Percentiles rank a stretch among this genome's conserved stretches.
Conservation (phyloP, 1,140 invertebrate species). For the Pseudomyrmex flavicornis region DNA sequence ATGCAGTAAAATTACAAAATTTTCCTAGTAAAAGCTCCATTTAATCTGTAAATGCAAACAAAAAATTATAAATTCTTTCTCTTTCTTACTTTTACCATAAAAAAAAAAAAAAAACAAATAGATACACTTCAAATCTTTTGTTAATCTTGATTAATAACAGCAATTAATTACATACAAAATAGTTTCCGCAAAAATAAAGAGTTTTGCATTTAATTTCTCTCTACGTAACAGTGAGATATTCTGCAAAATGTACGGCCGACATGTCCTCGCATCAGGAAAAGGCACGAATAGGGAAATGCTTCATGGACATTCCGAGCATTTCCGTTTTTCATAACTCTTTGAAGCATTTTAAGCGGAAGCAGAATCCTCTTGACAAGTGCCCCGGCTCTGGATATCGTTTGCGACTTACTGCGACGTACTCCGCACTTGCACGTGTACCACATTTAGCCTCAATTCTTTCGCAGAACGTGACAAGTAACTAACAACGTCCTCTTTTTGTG, state of each 20-base stretch:
- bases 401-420: slow-evolving; percentile 21
- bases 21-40: not conserved
- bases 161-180: slow-evolving; percentile 3
- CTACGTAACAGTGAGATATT: not conserved
- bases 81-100: too few species aligned
- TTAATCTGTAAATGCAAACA: not conserved
- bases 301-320: slow-evolving; percentile 4
- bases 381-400: slow-evolving; percentile 9
- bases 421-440: slow-evolving; percentile 3
- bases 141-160: not conserved
- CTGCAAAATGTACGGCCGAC: not conserved
- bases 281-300: not conserved
- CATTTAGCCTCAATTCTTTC: slow-evolving; percentile 46
- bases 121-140: not conserved
- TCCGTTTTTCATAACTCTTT: slow-evolving; percentile 32
- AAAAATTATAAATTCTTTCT: not conserved
- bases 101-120: not conserved
- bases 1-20: not conserved
- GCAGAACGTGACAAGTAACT: slow-evolving; percentile 32
- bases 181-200: not conserved
- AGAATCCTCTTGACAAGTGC: slow-evolving; percentile 2
- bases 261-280: not conserved
- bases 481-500: slow-evolving; percentile 26
- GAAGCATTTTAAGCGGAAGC: slow-evolving; percentile 1
- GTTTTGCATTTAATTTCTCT: not conserved